phyloP scores from a whole-genome alignment of 2,888 invertebrate genomes.

The Tachystola acroxantha region DNA sequence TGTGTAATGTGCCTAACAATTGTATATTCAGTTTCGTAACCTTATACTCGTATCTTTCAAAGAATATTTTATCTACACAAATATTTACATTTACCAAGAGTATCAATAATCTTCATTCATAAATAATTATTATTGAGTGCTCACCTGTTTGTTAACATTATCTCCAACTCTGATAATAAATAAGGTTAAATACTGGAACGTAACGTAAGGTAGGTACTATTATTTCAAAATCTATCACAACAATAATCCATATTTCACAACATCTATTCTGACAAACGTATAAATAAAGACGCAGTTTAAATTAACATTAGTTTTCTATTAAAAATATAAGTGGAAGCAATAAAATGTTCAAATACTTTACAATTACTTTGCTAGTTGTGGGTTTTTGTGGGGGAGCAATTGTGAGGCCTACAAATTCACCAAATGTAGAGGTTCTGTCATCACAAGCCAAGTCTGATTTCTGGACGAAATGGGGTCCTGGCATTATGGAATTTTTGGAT shows the following conservation, averaged over 20 bases:
- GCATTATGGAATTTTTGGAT: constrained; percentile 29
- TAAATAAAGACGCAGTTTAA: too few species aligned
- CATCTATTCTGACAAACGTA: background rate
- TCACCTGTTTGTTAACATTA: too few species aligned
- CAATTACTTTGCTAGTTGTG: constrained; percentile 6
- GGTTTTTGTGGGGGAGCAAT: constrained; percentile 10
- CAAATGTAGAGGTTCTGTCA: background rate
- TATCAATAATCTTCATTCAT: too few species aligned
- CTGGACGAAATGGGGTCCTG: constrained; percentile 22
- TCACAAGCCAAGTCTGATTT: background rate
- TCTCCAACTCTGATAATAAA: background rate
- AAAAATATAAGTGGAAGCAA: background rate
- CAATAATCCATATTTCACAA: constrained; percentile 1
- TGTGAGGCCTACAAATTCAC: background rate
- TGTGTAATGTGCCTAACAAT: too few species aligned
- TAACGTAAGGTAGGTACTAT: background rate
- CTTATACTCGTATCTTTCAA: too few species aligned
- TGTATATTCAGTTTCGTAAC: too few species aligned
- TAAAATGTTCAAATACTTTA: constrained; percentile 15
- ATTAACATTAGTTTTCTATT: background rate
- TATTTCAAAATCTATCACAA: background rate
- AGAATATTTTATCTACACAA: too few species aligned
- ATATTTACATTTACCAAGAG: too few species aligned
- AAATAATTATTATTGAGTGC: too few species aligned
- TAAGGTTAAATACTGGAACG: background rate